Base-by-base conservation (phyloP, 2,113 vertebrate species). In the Micromys minutus region DNA sequence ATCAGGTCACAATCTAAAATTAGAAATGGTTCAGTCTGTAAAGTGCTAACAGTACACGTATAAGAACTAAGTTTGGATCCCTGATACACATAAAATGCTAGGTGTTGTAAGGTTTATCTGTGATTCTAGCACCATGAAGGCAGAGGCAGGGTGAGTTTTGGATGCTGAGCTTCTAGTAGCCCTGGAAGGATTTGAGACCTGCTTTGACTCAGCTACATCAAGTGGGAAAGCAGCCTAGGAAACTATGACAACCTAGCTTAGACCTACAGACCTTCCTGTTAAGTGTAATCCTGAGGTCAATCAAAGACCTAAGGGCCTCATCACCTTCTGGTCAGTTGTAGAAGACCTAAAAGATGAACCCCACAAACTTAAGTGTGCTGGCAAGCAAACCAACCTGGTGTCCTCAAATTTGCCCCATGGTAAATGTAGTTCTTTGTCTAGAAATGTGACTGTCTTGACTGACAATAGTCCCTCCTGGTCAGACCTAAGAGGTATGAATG, bases 381-480 rank as follows among this genome's bases (percentile, higher is more conserved):
- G n/a, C 50, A 71, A 87, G 47, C 76, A 77, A 47, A 76, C 42
- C n/a, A 86, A 26, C 31, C 21, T 65, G 16, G 16, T 81, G 80
- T 94, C 80, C 55, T 88, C 55, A 24, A 88, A 55, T 87, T 9
- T 74, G n/a, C 36, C 89, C 61, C 76, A 69, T 34, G 67, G 52
- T 55, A 92, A 92, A 52, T 57, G 29, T 31, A 34, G 24, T n/a
- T 87, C 26, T 55, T 5, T 77, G 19, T 94, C 55, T 42, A 67
- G 65, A 47, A 47, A 11, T 84, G 57, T 92, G 80, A 93, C 92
- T 93, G 90, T 87, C 55, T 22, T 74, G 71, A 91, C 63, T 75
- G 94, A 61, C 22, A 81, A 72, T 39, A 85, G 50, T 34, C 74
- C 76, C n/a, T 83, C 15, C n/a, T 45, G 31, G 17, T 34, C 21